Conservation (phyloP, 2,888 invertebrate species). For the Cinara cedri region DNA sequence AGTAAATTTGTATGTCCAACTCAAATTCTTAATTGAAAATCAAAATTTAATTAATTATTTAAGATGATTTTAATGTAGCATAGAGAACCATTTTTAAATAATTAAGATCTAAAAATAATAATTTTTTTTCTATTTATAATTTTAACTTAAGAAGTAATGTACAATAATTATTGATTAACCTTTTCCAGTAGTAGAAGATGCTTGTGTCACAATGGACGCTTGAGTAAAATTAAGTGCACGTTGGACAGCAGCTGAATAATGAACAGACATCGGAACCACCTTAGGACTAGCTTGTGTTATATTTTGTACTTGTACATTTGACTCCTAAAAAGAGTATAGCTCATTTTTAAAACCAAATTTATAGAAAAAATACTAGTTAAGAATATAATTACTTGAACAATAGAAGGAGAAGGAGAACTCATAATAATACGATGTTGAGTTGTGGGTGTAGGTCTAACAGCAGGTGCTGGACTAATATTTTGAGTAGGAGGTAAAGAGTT, state of each 20-base stretch:
- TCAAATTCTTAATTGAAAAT: too few species aligned
- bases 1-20: too few species aligned
- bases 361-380: not conserved
- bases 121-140: too few species aligned
- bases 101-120: too few species aligned
- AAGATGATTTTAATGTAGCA: too few species aligned
- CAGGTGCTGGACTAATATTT: conserved; percentile 44
- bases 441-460: conserved; percentile 37
- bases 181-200: conserved; percentile 48
- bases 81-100: too few species aligned
- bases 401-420: conserved; percentile 33
- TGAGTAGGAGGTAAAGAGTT: conserved; percentile 31
- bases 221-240: conserved; percentile 47
- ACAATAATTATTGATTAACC: conserved; percentile 1
- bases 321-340: conserved; percentile 21
- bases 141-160: too few species aligned
- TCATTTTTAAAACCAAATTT: not conserved
- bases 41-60: too few species aligned
- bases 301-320: conserved; percentile 52
- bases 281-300: conserved; percentile 38
- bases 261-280: conserved; percentile 52
- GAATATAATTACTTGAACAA: conserved; percentile 42
- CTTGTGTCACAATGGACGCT: conserved; percentile 52
- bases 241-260: conserved; percentile 52
- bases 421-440: conserved; percentile 55